phyloP scores from a whole-genome alignment of 2,113 vertebrate species.

The Toxostoma redivivum region DNA sequence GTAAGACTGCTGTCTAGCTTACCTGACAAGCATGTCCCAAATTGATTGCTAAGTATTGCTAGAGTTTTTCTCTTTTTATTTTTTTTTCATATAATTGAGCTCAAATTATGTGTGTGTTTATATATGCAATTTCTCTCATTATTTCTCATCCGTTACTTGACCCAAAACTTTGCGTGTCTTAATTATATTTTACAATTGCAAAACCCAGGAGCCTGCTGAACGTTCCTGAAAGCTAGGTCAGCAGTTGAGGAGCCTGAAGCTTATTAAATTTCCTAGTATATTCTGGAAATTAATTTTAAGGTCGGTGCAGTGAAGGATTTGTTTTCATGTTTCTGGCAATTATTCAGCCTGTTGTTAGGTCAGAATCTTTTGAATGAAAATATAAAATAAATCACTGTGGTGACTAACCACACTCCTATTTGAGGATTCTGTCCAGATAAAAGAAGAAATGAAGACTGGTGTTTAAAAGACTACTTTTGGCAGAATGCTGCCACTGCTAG shows the following conservation, averaged over 20 bases:
- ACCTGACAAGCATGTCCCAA: neutral
- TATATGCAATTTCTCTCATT: neutral
- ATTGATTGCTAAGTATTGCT: neutral
- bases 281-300: neutral
- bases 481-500: neutral
- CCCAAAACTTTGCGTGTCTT: neutral
- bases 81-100: neutral
- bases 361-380: neutral
- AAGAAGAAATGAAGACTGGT: neutral
- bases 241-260: slow-evolving; percentile 14
- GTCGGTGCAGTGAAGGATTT: neutral
- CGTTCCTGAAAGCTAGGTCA: slow-evolving; percentile 6
- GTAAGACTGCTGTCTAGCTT: neutral
- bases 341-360: neutral
- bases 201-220: slow-evolving; percentile 30
- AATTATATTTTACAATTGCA: slow-evolving; percentile 58
- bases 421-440: neutral
- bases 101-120: neutral
- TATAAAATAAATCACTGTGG: neutral
- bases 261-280: slow-evolving; percentile 40
- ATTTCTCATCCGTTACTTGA: neutral
- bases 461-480: neutral
- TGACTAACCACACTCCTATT: neutral
- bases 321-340: neutral
- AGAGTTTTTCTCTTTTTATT: neutral